Conservation (phyloP, 2,113 vertebrate genomes). For the Camelus dromedarius region DNA sequence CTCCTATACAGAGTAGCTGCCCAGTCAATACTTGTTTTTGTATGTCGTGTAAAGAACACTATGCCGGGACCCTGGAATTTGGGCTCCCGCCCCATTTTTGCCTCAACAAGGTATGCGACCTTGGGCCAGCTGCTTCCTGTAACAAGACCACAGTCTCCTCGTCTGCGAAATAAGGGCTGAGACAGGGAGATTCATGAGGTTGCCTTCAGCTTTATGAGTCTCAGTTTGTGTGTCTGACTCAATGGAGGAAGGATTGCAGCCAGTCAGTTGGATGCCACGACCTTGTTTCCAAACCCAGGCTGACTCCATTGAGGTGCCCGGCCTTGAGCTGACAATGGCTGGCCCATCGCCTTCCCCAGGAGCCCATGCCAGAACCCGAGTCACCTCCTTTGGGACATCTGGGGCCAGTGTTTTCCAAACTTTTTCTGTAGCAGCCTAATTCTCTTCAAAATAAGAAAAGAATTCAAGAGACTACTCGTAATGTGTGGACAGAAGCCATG, state of each 20-base stretch:
- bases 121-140: slow-evolving; percentile 24
- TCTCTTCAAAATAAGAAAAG: slow-evolving; percentile 51
- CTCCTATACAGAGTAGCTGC: neutral
- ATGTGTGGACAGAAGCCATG: neutral
- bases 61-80: neutral
- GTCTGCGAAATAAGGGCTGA: slow-evolving; percentile 39
- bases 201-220: slow-evolving; percentile 49
- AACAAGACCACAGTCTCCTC: slow-evolving; percentile 29
- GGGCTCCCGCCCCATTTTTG: neutral
- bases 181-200: slow-evolving; percentile 38
- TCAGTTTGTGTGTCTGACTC: slow-evolving; percentile 64
- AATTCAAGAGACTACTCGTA: neutral
- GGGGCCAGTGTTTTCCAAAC: slow-evolving; percentile 52
- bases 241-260: slow-evolving; percentile 53
- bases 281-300: slow-evolving; percentile 47
- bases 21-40: neutral
- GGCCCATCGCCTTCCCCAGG: slow-evolving; percentile 31
- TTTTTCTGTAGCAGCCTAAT: slow-evolving; percentile 2
- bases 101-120: neutral
- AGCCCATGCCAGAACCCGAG: slow-evolving; percentile 41
- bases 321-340: slow-evolving; percentile 50
- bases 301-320: slow-evolving; percentile 49
- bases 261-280: slow-evolving; percentile 46
- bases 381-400: slow-evolving; percentile 62
- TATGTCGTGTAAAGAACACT: neutral